Conservation (phyloP, 1,140 invertebrate species). For the Rhagoletis pomonella region DNA sequence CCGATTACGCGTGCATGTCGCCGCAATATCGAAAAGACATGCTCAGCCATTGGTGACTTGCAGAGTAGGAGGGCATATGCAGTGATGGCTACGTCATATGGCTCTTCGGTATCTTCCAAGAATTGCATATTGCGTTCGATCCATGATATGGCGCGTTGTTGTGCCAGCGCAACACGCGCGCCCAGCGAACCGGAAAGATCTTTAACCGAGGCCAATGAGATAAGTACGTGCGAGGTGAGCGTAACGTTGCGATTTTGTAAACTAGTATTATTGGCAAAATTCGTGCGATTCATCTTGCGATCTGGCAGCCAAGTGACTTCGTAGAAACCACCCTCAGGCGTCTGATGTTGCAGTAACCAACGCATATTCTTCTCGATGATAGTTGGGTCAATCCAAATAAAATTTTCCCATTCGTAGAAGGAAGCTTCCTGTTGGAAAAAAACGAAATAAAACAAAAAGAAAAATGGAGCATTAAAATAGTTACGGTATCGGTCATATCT, state of each 20-base stretch:
- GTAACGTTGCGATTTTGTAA: conserved; percentile 86
- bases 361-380: conserved; percentile 86
- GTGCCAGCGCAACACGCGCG: conserved; percentile 81
- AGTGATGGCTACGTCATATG: conserved; percentile 91
- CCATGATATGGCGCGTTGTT: conserved; percentile 83
- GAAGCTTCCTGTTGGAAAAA: conserved; percentile 88
- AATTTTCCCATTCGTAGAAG: conserved; percentile 95
- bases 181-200: conserved; percentile 86
- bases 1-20: conserved; percentile 80
- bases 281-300: conserved; percentile 87
- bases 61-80: conserved; percentile 89
- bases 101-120: conserved; percentile 81
- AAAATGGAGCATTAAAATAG: too few species aligned
- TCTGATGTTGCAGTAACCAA: conserved; percentile 89
- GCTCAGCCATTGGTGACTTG: conserved; percentile 86
- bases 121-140: conserved; percentile 89
- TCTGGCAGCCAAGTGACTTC: conserved; percentile 88
- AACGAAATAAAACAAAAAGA: too few species aligned
- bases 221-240: conserved; percentile 91
- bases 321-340: conserved; percentile 87
- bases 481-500: too few species aligned
- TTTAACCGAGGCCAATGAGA: conserved; percentile 87
- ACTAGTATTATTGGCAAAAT: conserved; percentile 72
- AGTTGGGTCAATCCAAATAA: conserved; percentile 90
- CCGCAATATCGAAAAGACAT: conserved; percentile 85